Conservation (phyloP, 2,888 invertebrate genomes). For the Troglohyphantes excavatus region DNA sequence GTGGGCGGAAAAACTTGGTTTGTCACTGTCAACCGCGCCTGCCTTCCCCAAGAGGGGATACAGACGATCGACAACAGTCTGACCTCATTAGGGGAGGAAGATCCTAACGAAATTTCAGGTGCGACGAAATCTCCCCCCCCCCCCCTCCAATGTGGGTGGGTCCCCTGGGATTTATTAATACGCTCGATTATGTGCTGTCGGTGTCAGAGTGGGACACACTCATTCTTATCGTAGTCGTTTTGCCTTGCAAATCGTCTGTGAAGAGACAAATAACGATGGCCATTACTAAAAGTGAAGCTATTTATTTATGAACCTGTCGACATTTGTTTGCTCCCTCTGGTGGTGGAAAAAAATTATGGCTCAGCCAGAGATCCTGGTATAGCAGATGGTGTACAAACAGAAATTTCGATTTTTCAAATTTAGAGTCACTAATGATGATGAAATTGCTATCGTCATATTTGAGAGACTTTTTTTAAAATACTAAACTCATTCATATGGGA, state of each 20-base stretch:
- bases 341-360: background rate
- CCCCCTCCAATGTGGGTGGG: conserved; percentile 47
- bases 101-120: conserved; percentile 72
- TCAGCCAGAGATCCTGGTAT: conserved; percentile 20
- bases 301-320: conserved; percentile 53
- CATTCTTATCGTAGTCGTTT: conserved; percentile 66
- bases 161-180: conserved; percentile 68
- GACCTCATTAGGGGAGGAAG: conserved; percentile 75
- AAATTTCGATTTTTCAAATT: conserved; percentile 37
- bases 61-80: conserved; percentile 65
- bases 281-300: conserved; percentile 70
- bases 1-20: conserved; percentile 77
- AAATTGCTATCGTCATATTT: no score
- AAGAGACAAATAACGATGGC: conserved; percentile 42
- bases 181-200: conserved; percentile 72
- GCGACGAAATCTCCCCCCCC: conserved; percentile 20
- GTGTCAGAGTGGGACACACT: conserved; percentile 52
- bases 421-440: conserved; percentile 39
- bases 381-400: conserved; percentile 33
- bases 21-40: conserved; percentile 78
- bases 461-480: no score
- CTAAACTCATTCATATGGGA: no score
- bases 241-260: conserved; percentile 69
- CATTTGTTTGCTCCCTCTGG: conserved; percentile 6
- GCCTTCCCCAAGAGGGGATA: conserved; percentile 55